Evolutionary conservation across 2,888 invertebrate species (phyloP).

Genomic region (Alsophila aescularia): DNA sequence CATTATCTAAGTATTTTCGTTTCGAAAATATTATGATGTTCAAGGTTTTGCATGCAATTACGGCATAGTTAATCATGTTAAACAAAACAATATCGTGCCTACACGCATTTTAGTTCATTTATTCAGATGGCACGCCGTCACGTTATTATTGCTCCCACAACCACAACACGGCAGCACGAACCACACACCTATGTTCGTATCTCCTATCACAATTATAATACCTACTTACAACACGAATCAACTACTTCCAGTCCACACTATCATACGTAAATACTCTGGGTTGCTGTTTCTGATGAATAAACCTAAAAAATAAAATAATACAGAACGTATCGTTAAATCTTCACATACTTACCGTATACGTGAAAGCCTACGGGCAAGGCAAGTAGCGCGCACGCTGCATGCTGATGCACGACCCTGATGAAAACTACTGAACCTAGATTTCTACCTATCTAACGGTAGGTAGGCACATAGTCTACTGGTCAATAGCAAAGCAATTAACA

Average conservation of each 20-base stretch:
- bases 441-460: background rate
- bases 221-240: conserved; percentile 12
- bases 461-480: background rate
- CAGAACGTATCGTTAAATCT: conserved; percentile 28
- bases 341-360: conserved; percentile 25
- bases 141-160: conserved; percentile 3
- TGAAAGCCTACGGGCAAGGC: conserved; percentile 42
- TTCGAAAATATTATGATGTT: too few relatives aligned
- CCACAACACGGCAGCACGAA: conserved; percentile 10
- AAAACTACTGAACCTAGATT: conserved; percentile 35
- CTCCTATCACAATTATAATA: too few relatives aligned
- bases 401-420: conserved; percentile 39
- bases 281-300: background rate
- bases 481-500: background rate
- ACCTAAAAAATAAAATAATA: conserved; percentile 6
- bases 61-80: too few relatives aligned
- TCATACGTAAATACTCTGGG: background rate
- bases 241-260: background rate
- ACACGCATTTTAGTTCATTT: conserved; percentile 14
- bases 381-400: conserved; percentile 47
- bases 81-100: conserved; percentile 15
- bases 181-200: background rate
- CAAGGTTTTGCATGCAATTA: too few relatives aligned
- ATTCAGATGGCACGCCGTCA: conserved; percentile 18
- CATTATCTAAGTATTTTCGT: too few relatives aligned